Conservation (phyloP, 1,140 invertebrate genomes). For the Hyphantria cunea region DNA sequence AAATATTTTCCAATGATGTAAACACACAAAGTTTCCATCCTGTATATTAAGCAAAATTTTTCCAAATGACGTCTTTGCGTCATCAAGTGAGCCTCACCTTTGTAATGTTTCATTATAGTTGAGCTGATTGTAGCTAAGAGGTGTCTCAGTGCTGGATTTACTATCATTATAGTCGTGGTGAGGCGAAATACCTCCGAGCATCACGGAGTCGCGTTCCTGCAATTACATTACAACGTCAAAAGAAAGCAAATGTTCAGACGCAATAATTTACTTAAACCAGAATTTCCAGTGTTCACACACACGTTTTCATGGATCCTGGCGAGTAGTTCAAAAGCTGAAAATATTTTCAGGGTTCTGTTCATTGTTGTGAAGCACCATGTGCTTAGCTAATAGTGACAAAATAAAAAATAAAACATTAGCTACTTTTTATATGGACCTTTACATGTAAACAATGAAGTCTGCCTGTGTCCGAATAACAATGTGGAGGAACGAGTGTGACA, state of each 20-base stretch:
- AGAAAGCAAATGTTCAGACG: neutral
- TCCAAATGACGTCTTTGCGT: no score
- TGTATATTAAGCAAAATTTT: no score
- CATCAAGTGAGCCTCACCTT: slow-evolving; percentile 52
- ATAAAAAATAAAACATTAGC: neutral
- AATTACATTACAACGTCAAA: slow-evolving; percentile 57
- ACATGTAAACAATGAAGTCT: no score
- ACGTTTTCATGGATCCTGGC: neutral
- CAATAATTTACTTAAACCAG: slow-evolving; percentile 4
- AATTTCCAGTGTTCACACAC: neutral
- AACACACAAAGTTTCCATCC: no score
- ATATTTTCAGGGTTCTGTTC: neutral
- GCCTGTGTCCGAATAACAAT: no score
- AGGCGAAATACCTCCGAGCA: slow-evolving; percentile 93
- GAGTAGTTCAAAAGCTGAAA: neutral
- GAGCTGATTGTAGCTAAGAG: slow-evolving; percentile 92
- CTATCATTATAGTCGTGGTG: slow-evolving; percentile 91
- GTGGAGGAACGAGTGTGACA: no score
- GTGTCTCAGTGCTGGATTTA: slow-evolving; percentile 91
- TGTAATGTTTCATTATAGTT: slow-evolving; percentile 94
- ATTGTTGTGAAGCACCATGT: neutral
- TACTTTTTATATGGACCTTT: no score
- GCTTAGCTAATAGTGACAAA: neutral
- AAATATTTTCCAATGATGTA: no score
- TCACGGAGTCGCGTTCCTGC: slow-evolving; percentile 90